These are phyloP conservation scores for Setophaga coronata DNA, from an alignment of 2,113 vertebrate genomes.

Conservation along the genomic window DNA sequence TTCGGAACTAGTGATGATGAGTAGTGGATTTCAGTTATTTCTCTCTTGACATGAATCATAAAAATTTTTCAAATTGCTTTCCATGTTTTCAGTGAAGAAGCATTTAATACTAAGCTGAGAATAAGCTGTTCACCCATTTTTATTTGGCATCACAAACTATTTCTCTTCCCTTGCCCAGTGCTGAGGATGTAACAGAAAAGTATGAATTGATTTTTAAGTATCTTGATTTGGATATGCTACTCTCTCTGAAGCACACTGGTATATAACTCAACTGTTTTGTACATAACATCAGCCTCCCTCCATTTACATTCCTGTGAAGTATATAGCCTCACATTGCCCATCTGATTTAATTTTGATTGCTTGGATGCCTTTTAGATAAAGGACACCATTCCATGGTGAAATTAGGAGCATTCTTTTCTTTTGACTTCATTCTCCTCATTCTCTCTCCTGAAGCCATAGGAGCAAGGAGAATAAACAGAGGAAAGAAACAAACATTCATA, in stretches of 20 bases:
- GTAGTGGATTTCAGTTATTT: neutral
- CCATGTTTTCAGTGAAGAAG: neutral
- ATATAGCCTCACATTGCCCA: slow-evolving; percentile 37
- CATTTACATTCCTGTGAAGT: slow-evolving; percentile 48
- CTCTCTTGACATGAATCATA: neutral
- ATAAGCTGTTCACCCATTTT: neutral
- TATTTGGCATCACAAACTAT: neutral
- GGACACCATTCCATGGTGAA: slow-evolving; percentile 31
- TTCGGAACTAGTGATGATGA: neutral
- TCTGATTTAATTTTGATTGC: slow-evolving; percentile 58
- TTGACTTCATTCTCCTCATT: neutral
- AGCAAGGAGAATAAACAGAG: slow-evolving; percentile 24
- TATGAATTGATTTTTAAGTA: neutral
- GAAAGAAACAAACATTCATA: slow-evolving; percentile 47
- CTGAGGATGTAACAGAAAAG: neutral
- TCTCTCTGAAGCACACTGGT: slow-evolving; percentile 3
- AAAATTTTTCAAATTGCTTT: neutral
- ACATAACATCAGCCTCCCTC: slow-evolving; percentile 17
- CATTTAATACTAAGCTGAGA: neutral
- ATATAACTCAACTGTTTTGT: slow-evolving; percentile 48
- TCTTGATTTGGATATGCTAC: neutral
- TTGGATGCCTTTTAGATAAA: slow-evolving; percentile 68
- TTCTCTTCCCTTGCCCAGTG: neutral
- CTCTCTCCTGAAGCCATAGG: neutral
- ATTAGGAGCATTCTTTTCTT: slow-evolving; percentile 57